These are phyloP conservation scores for Sarcophaga rosellei DNA, from an alignment of 2,888 invertebrate species.

Conservation along the genomic window DNA sequence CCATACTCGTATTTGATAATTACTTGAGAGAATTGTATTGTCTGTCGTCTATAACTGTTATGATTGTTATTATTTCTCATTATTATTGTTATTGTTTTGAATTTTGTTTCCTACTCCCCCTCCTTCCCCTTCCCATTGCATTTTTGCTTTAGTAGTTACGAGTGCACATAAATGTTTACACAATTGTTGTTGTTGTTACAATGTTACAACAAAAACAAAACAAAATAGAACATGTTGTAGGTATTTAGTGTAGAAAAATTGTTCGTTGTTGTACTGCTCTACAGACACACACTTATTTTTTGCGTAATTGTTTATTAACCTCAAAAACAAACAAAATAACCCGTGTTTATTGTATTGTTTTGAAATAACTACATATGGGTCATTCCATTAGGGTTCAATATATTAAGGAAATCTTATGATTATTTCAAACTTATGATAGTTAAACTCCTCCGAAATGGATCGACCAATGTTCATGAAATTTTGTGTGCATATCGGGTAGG, in stretches of 20 bases:
- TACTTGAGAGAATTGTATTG: slow-evolving; percentile 38
- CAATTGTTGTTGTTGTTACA: too few species aligned
- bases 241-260: slow-evolving; percentile 29
- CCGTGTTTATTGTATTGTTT: not conserved
- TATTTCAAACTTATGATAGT: too few species aligned
- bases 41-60: not conserved
- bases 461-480: too few species aligned
- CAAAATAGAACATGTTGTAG: not conserved
- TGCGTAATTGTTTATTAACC: slow-evolving; percentile 63
- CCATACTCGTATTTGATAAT: slow-evolving; percentile 5
- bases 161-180: too few species aligned
- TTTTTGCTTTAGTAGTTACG: too few species aligned
- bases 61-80: not conserved
- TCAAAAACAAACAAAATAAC: slow-evolving; percentile 9
- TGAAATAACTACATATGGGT: not conserved
- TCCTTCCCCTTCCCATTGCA: too few species aligned
- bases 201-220: too few species aligned
- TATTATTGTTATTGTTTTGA: not conserved
- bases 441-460: too few species aligned
- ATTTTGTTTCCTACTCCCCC: too few species aligned
- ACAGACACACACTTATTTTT: slow-evolving; percentile 21
- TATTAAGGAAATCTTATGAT: too few species aligned
- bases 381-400: too few species aligned
- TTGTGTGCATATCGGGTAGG: too few species aligned
- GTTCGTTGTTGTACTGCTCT: not conserved